Evolutionary conservation across 2,113 vertebrate genomes (phyloP).

Genomic region (Toxotes jaculatrix): DNA sequence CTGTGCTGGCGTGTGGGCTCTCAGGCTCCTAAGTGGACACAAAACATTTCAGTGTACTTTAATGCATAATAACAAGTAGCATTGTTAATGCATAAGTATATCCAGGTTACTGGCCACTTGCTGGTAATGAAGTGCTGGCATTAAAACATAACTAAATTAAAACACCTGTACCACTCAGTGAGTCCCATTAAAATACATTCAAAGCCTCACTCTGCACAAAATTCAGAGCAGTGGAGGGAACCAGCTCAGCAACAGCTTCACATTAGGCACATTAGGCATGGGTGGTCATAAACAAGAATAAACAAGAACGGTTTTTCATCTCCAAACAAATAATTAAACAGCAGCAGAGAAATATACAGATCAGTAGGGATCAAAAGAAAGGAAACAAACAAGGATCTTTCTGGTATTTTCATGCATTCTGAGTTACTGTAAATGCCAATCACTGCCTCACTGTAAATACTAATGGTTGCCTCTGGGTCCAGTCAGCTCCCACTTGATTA

Average conservation of each 20-base stretch:
- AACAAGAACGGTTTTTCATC: constrained; percentile 23
- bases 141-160: constrained; percentile 7
- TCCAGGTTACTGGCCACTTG: not conserved
- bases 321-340: constrained; percentile 4
- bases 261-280: not conserved
- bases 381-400: constrained; percentile 1
- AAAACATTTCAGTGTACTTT: constrained; percentile 6
- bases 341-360: not conserved
- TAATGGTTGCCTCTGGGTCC: constrained; percentile 2
- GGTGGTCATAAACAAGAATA: constrained; percentile 31
- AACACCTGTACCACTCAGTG: not conserved
- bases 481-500: constrained; percentile 9
- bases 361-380: not conserved
- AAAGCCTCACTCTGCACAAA: constrained; percentile 2
- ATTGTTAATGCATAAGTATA: not conserved
- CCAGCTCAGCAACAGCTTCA: constrained; percentile 5
- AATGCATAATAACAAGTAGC: not conserved
- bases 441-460: constrained; percentile 16
- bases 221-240: constrained; percentile 14
- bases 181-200: constrained; percentile 19
- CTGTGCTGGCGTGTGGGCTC: constrained; percentile 69
- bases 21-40: constrained; percentile 74
- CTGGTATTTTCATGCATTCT: not conserved
- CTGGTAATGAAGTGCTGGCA: not conserved
- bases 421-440: constrained; percentile 7